phyloP scores from a whole-genome alignment of 2,888 invertebrate species.

The Pollenia labialis region DNA sequence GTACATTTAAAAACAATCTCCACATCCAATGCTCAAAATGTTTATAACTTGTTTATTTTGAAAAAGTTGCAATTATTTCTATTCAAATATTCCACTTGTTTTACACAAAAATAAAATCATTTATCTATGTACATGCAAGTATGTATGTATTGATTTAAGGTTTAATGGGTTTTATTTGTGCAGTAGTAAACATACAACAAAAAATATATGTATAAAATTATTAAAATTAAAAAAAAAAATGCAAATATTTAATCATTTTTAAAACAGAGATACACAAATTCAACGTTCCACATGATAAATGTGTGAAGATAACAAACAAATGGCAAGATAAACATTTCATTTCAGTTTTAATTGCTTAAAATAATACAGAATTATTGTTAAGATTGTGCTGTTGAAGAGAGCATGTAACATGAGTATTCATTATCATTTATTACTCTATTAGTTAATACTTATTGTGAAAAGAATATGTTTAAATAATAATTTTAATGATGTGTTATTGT shows the following conservation, averaged over 20 bases:
- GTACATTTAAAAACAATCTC: constrained; percentile 21
- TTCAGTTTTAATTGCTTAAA: constrained; percentile 25
- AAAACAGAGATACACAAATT: background rate
- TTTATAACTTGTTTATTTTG: background rate
- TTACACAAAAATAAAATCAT: constrained; percentile 3
- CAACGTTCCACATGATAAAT: constrained; percentile 19
- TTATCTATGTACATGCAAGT: no score
- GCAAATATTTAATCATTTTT: background rate
- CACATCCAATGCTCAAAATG: background rate
- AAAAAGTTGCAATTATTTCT: constrained; percentile 35
- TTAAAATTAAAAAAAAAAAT: background rate
- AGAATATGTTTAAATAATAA: background rate
- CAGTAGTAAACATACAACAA: constrained; percentile 14
- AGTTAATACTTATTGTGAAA: background rate
- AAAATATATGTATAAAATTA: background rate
- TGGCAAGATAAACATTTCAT: constrained; percentile 59
- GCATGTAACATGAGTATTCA: constrained; percentile 9
- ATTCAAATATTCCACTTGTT: constrained; percentile 37
- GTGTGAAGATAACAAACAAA: background rate
- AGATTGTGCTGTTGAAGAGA: background rate
- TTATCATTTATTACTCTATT: constrained; percentile 24
- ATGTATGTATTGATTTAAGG: constrained; percentile 16
- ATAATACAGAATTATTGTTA: constrained; percentile 20
- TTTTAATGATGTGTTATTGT: constrained; percentile 54
- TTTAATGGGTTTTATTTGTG: constrained; percentile 48